Percentiles rank a stretch among this genome's conserved stretches.
Evolutionary conservation across 2,888 invertebrate genomes (phyloP).

Genomic region (Drosophila atroscutellata): DNA sequence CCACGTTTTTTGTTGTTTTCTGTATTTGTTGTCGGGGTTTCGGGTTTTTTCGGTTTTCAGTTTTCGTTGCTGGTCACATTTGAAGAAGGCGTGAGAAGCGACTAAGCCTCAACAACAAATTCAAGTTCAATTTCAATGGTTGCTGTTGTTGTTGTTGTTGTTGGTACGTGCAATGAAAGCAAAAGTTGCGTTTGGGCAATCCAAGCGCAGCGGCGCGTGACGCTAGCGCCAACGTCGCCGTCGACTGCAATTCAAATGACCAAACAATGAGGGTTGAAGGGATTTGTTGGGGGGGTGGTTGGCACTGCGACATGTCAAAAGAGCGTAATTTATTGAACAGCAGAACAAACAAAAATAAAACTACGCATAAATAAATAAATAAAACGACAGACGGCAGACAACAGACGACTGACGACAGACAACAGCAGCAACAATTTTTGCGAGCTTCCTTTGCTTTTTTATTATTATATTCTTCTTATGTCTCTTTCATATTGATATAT

Average conservation of each 20-base stretch:
- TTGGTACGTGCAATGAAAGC: constrained; percentile 76
- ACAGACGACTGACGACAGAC: constrained; percentile 18
- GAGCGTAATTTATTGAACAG: constrained; percentile 76
- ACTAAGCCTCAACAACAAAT: constrained; percentile 28
- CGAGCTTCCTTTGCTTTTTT: constrained; percentile 40
- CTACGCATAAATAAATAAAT: constrained; percentile 75
- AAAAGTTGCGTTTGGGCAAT: constrained; percentile 71
- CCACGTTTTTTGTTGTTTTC: constrained; percentile 31
- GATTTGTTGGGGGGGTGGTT: constrained; percentile 5
- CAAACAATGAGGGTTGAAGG: constrained; percentile 63
- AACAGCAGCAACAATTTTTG: constrained; percentile 35
- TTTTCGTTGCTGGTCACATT: constrained; percentile 32
- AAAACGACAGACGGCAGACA: constrained; percentile 35
- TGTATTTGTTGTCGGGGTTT: not conserved
- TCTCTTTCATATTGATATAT: constrained; percentile 10
- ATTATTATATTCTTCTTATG: constrained; percentile 38
- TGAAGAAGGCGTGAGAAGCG: constrained; percentile 62
- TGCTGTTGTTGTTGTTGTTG: constrained; percentile 22
- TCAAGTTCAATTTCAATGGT: constrained; percentile 64
- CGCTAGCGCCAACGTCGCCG: constrained; percentile 37
- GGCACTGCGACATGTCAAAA: constrained; percentile 72
- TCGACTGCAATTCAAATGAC: constrained; percentile 69
- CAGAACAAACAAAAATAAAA: constrained; percentile 48
- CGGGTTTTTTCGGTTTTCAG: constrained; percentile 6
- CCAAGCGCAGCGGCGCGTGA: constrained; percentile 73